Percentiles rank a stretch among this genome's conserved stretches.
Evolutionary conservation across 2,113 vertebrate species (phyloP).

Genomic region (Rynchops niger): DNA sequence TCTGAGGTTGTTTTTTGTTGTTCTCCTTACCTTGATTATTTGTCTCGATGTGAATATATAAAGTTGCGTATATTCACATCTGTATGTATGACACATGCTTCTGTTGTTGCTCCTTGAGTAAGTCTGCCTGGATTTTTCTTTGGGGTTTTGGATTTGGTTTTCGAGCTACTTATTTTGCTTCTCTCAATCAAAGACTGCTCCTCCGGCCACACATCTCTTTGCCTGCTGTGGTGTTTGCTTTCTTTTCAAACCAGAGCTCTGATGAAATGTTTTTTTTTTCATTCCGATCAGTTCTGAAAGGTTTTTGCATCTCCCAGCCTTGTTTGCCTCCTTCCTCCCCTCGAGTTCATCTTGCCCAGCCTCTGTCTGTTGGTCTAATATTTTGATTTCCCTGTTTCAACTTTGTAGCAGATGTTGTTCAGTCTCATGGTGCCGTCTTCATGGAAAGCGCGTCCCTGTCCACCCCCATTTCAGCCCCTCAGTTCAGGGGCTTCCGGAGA

Average conservation of each 20-base stretch:
- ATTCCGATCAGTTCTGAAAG: constrained; percentile 6
- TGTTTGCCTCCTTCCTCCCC: constrained; percentile 18
- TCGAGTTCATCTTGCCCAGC: constrained; percentile 30
- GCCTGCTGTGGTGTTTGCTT: constrained; percentile 54
- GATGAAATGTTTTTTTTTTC: background rate
- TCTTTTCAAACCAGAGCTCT: constrained; percentile 38
- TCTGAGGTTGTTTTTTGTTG: background rate
- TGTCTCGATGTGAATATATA: constrained; percentile 23
- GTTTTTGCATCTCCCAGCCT: constrained; percentile 26
- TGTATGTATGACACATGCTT: constrained; percentile 37
- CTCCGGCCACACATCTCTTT: background rate
- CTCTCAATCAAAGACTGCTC: constrained; percentile 13
- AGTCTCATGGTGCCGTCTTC: constrained; percentile 93
- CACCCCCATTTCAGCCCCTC: constrained; percentile 84
- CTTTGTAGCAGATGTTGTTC: constrained; percentile 93
- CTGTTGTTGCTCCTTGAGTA: constrained; percentile 8
- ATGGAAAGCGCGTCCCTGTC: constrained; percentile 89
- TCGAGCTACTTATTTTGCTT: constrained; percentile 31
- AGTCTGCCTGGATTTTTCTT: constrained; percentile 16
- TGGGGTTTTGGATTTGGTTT: background rate
- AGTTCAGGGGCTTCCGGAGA: constrained; percentile 88
- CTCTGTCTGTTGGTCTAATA: constrained; percentile 77
- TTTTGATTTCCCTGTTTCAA: constrained; percentile 84
- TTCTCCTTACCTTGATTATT: background rate
- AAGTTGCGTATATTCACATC: background rate